These are phyloP conservation scores for Pygocentrus nattereri DNA, from an alignment of 2,797 vertebrate genomes.

Conservation along the genomic window DNA sequence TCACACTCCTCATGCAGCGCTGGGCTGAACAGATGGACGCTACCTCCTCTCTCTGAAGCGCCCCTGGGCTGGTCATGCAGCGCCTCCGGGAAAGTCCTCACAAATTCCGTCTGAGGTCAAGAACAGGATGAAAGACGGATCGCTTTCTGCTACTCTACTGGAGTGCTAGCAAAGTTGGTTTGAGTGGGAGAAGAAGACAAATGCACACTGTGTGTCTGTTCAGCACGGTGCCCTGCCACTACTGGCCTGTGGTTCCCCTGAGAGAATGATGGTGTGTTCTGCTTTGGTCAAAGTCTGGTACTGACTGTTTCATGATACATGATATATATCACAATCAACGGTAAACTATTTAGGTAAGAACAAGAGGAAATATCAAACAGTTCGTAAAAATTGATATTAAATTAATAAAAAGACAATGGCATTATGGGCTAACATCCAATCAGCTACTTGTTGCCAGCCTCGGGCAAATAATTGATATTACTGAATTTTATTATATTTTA, in stretches of 20 bases:
- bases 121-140: constrained; percentile 36
- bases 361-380: no score
- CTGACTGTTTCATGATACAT: no score
- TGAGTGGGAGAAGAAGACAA: constrained; percentile 24
- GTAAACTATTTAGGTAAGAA: no score
- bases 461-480: no score
- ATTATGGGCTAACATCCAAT: no score
- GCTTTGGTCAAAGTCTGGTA: constrained; percentile 22
- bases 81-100: constrained; percentile 52
- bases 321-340: no score
- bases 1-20: constrained; percentile 26
- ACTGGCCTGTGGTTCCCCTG: constrained; percentile 17
- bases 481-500: no score
- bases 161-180: constrained; percentile 26
- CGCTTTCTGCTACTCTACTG: constrained; percentile 16
- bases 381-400: no score
- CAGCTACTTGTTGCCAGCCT: no score
- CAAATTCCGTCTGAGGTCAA: constrained; percentile 44
- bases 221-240: constrained; percentile 21
- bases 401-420: no score
- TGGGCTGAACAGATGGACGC: constrained; percentile 59
- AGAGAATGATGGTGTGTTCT: constrained; percentile 19
- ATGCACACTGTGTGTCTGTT: not conserved
- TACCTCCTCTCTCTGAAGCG: constrained; percentile 34
- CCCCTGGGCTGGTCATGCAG: constrained; percentile 44